Conservation (phyloP, 2,797 vertebrate species). For the Neosilurus mollespiculum region DNA sequence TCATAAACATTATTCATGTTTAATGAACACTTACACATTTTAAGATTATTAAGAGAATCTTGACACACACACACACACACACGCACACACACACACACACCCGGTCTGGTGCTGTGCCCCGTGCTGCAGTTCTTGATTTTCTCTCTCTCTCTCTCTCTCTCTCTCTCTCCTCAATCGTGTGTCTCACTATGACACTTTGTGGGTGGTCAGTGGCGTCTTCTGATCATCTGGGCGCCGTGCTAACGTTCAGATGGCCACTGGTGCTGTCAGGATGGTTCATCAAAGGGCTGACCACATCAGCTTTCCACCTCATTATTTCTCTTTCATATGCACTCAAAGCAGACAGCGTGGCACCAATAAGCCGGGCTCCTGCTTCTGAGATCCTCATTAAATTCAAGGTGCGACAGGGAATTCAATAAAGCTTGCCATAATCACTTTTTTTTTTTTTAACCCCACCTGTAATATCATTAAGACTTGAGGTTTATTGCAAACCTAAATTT, state of each 20-base stretch:
- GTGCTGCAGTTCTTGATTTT: too few species aligned
- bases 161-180: background rate
- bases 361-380: background rate
- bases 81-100: too few species aligned
- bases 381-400: constrained; percentile 36
- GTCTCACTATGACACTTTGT: background rate
- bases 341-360: background rate
- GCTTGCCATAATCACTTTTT: background rate
- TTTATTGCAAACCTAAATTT: constrained; percentile 2
- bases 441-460: too few species aligned
- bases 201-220: background rate
- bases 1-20: background rate
- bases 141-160: background rate
- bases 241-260: background rate
- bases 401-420: background rate
- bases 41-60: background rate
- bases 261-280: constrained; percentile 21
- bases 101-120: background rate
- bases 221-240: constrained; percentile 18
- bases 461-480: background rate
- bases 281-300: background rate
- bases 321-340: background rate
- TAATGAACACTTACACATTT: background rate
- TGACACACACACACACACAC: too few species aligned
- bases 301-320: constrained; percentile 11